Evolutionary conservation across 2,797 vertebrate genomes (phyloP).

Genomic region (Enteromius argenteus): DNA sequence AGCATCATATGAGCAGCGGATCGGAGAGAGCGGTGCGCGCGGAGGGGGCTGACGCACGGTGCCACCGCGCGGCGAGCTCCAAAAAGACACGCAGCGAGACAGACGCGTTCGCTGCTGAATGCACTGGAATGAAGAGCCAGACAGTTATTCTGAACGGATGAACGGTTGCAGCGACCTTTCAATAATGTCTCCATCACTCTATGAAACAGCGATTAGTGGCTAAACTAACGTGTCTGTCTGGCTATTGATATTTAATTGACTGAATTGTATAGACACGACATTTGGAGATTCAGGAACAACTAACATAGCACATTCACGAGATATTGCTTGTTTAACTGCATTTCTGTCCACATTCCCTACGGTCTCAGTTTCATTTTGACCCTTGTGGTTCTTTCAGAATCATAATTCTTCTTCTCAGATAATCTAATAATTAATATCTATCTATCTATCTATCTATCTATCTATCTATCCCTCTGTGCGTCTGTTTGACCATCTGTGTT

Average conservation of each 20-base stretch:
- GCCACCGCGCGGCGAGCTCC: constrained; percentile 77
- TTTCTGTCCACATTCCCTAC: background rate
- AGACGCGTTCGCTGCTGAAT: constrained; percentile 14
- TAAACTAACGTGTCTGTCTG: background rate
- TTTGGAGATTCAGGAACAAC: background rate
- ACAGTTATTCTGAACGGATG: background rate
- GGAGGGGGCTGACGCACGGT: constrained; percentile 70
- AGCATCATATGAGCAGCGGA: constrained; percentile 67
- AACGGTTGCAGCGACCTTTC: constrained; percentile 8
- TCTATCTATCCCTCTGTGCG: background rate
- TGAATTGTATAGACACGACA: background rate
- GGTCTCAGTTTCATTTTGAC: background rate
- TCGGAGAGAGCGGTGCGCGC: constrained; percentile 19
- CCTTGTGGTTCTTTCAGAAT: background rate
- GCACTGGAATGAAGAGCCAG: background rate
- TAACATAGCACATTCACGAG: background rate
- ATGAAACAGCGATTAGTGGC: background rate
- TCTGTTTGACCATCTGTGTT: background rate
- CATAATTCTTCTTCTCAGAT: background rate
- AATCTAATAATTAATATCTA: background rate
- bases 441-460: background rate
- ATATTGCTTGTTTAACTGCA: background rate
- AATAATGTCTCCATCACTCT: background rate
- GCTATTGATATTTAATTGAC: background rate
- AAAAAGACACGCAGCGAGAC: constrained; percentile 63